Evolutionary conservation across 2,113 vertebrate genomes (phyloP).

Genomic region (Alaudala cheleensis): DNA sequence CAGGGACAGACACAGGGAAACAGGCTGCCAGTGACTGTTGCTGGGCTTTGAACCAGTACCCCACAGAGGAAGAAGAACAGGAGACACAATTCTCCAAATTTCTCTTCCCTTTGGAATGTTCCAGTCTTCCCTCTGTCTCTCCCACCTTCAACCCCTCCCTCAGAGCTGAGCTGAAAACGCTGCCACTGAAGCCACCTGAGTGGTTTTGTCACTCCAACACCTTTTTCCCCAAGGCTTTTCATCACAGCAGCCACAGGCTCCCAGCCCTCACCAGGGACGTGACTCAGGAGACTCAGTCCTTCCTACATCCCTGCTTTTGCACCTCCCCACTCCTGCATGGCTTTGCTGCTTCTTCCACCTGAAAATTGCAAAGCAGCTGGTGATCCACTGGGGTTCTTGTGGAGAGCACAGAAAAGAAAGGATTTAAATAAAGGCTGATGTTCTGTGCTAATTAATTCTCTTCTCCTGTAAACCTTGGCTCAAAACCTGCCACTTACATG

Average conservation of each 20-base stretch:
- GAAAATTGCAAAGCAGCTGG: not conserved
- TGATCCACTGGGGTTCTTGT: not conserved
- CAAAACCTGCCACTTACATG: not conserved
- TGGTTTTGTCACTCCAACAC: not conserved
- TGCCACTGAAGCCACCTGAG: not conserved
- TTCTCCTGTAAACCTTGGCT: not conserved
- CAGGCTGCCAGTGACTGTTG: not conserved
- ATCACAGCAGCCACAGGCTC: not conserved
- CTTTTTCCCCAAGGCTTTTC: not conserved
- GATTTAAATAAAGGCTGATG: not conserved
- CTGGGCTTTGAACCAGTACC: not conserved
- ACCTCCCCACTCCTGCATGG: not conserved
- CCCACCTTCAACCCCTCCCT: not conserved
- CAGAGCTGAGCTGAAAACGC: not conserved
- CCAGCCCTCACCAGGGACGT: not conserved
- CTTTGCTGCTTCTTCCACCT: not conserved
- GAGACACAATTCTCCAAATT: not conserved
- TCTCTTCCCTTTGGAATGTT: not conserved
- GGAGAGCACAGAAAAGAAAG: not conserved
- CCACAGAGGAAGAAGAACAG: not conserved
- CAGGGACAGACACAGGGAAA: not conserved
- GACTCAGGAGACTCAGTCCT: not conserved
- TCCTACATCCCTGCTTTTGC: not conserved
- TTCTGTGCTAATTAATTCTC: not conserved
- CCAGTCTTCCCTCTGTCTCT: not conserved